Evolutionary conservation across 1,140 invertebrate species (phyloP).

Genomic region (Papilio polytes): DNA sequence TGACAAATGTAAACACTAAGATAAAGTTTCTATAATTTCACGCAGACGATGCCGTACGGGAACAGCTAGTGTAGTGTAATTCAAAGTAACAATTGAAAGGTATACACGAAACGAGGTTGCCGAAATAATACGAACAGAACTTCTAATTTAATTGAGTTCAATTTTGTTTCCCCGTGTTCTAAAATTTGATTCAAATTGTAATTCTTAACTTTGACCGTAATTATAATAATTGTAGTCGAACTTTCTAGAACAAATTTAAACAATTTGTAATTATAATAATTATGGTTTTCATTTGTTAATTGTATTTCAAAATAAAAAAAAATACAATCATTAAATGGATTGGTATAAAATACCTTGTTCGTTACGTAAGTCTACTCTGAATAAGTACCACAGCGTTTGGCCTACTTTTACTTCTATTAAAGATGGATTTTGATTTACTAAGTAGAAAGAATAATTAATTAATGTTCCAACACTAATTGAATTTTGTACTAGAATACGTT

Average conservation of each 20-base stretch:
- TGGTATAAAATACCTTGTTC: constrained; percentile 1
- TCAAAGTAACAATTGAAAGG: background rate
- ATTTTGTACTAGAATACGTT: background rate
- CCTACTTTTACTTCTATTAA: constrained; percentile 18
- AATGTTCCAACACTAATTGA: background rate
- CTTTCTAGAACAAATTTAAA: constrained; percentile 12
- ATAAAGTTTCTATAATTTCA: no score
- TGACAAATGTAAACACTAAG: no score
- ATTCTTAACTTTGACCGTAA: constrained; percentile 19
- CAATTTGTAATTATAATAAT: background rate
- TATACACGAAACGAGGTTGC: background rate
- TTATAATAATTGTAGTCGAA: constrained; percentile 19
- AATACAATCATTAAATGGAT: constrained; percentile 9
- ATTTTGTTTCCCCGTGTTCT: constrained; percentile 4
- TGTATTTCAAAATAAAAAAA: background rate
- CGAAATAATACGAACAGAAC: background rate
- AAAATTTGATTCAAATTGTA: constrained; percentile 21
- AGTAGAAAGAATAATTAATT: constrained; percentile 4
- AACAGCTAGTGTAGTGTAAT: no score
- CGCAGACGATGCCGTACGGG: no score
- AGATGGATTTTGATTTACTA: constrained; percentile 19
- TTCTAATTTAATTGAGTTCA: constrained; percentile 26
- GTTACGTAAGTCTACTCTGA: constrained; percentile 8
- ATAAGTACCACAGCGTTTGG: constrained; percentile 9
- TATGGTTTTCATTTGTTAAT: background rate